Conservation (phyloP, 2,888 invertebrate species). For the Strigamia maritima region DNA sequence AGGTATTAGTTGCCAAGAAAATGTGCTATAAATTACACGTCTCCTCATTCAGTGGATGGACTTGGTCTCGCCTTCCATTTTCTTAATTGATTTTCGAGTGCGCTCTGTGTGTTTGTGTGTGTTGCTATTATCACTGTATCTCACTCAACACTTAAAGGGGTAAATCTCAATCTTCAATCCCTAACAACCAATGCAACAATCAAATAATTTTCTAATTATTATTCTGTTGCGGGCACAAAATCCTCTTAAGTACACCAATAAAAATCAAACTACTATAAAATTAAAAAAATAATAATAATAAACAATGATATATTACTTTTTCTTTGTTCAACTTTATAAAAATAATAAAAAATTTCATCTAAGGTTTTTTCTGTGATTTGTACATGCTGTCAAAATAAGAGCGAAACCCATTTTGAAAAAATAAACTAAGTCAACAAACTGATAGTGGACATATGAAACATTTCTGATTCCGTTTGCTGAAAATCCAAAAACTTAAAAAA, state of each 20-base stretch:
- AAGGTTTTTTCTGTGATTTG: slow-evolving; percentile 1
- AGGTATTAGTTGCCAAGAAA: slow-evolving; percentile 34
- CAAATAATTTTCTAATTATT: not conserved
- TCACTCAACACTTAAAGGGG: slow-evolving; percentile 34
- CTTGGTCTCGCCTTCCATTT: slow-evolving; percentile 34
- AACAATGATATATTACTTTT: not conserved
- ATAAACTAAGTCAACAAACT: slow-evolving; percentile 29
- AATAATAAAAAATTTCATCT: slow-evolving; percentile 8
- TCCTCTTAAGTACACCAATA: no score
- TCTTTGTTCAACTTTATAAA: not conserved
- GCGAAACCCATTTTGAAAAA: not conserved
- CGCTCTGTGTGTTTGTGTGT: slow-evolving; percentile 32
- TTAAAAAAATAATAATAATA: not conserved
- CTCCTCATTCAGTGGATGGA: slow-evolving; percentile 31
- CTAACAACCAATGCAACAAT: not conserved
- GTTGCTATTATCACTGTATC: slow-evolving; percentile 32
- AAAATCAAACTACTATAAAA: no score
- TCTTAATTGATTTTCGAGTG: slow-evolving; percentile 34
- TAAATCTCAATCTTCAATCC: slow-evolving; percentile 28
- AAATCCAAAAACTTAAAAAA: not conserved
- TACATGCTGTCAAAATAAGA: not conserved
- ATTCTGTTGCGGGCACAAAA: not conserved
- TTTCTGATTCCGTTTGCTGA: slow-evolving; percentile 25
- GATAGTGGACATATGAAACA: slow-evolving; percentile 20
- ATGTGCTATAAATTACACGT: slow-evolving; percentile 34